phyloP scores from a whole-genome alignment of 2,113 vertebrate species.

The Silurus asotus region DNA sequence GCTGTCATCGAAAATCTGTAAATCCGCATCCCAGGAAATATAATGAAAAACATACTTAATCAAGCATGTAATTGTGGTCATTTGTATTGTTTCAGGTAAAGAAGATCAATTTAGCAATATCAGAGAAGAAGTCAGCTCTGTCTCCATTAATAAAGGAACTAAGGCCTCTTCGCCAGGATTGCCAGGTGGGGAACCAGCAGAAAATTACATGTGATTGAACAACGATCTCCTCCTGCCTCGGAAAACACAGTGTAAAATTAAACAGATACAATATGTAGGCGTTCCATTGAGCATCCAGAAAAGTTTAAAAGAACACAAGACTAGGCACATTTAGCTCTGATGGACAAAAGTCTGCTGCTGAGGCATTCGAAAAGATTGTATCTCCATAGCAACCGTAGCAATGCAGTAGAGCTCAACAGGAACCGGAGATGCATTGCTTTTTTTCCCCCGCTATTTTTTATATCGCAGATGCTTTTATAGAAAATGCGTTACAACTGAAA shows the following conservation, averaged over 20 bases:
- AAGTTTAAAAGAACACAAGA: not conserved
- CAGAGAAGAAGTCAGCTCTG: conserved; percentile 88
- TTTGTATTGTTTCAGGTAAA: conserved; percentile 78
- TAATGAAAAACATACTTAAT: not conserved
- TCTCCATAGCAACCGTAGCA: not conserved
- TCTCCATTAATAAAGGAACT: conserved; percentile 94
- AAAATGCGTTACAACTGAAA: not conserved
- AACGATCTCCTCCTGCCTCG: not conserved
- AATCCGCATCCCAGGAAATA: not conserved
- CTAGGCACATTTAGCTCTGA: not conserved
- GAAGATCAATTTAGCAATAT: conserved; percentile 85
- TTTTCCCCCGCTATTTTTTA: not conserved
- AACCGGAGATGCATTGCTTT: not conserved
- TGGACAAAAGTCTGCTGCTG: not conserved
- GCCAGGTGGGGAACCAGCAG: conserved; percentile 75
- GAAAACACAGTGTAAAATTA: not conserved
- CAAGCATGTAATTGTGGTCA: not conserved
- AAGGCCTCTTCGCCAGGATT: conserved; percentile 84
- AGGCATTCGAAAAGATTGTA: not conserved
- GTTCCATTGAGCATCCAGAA: not conserved
- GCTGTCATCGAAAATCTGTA: not conserved
- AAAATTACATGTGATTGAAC: not conserved
- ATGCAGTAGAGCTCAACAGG: not conserved
- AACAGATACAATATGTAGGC: not conserved
- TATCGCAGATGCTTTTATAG: not conserved